Base-by-base conservation (phyloP, 2,797 vertebrate species). In the Sebastes iracundus region DNA sequence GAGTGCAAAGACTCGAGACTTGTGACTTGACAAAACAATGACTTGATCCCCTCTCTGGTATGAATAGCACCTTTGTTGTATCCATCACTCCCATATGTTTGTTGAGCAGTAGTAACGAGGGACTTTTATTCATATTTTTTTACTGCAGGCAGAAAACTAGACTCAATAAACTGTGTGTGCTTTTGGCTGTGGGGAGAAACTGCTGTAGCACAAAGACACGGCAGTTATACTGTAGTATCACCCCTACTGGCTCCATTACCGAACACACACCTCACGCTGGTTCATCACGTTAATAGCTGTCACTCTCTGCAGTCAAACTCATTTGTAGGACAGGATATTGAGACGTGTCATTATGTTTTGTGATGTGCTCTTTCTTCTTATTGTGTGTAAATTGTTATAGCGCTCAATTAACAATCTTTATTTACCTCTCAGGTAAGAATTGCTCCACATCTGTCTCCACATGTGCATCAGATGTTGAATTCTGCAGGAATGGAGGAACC, bases 351-450 rank as follows among this genome's bases (percentile, higher is more conserved):
- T 76, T 77, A 78, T 59, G 56, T 49, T 53, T 66, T 27, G 25
- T 61, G 30, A 22, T 55, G 25, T 32, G 22, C 32, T 75, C 13
- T n/a, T 59, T 60, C 55, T 23, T 25, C 6, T 56, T 30, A 32
- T 14, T 27, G 59, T 69, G 20, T 67, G n/a, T 76, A 70, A 6
- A 46, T 81, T 62, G 60, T 56, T n/a, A 58, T 62, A 1, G 25
- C 3, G 14, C 33, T 64, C 55, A 59, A 30, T 84, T 71, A 77
- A 68, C 73, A 38, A 22, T 42, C 18, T 84, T 70, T 64, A 62
- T 80, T 82, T 78, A 75, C 56, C 23, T 92, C 81, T 83, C 92
- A 97, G 94, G 94, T 89, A 97, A 97, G 92, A 97, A 97, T 69
- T 96, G 92, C 80, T 96, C 96, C 25, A 89, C 72, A 0, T 83